Base-by-base conservation (phyloP, 2,797 vertebrate species). In the Arrhamphus sclerolepis region DNA sequence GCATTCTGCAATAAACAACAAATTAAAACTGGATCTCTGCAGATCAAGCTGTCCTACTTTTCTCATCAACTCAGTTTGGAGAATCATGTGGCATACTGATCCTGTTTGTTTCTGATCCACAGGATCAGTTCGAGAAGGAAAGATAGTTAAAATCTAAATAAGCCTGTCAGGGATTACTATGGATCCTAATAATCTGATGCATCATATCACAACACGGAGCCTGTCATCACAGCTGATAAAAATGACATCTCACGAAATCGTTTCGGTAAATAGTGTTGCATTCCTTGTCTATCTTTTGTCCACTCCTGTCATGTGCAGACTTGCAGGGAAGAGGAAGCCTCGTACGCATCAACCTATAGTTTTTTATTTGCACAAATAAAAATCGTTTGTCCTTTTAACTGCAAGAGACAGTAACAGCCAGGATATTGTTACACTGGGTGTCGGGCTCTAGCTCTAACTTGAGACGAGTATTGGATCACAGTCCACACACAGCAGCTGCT, bases 261-360 rank as follows among this genome's bases (percentile, higher is more conserved):
- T 28, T 55, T 34, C 42, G 62, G 55, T 56, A 5, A 41, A 42
- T 13, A 14, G 41, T 26, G 39, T 57, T 21, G 46, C 62, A 62
- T 65, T 46, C 62, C 61, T 20, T 1, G 9, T n/a, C 9, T 59
- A 56, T 77, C 64, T 54, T 60, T 51, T 34, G 55, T 51, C 60
- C 72, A 21, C 56, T 74, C 61, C 62, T 46, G 70, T 75, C 78
- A 71, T 56, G 68, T 77, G 72, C 68, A 57, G 26, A 47, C 22
- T 47, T 46, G 53, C 62, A 70, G 44, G 62, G 7, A n/a, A 56
- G 48, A 7, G 11, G n/a, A 46, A 46, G 21, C 13, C 34, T 13
- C 14, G 34, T 16, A 39, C 39, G 19, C 24, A 58, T 66, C 41
- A 79, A 75, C 60, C 69, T 80, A 81, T 70, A 39, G 63, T 73